Evolutionary conservation across 64 coral and sea anemone species (phyloP).

Genomic region (Actinia equina): DNA sequence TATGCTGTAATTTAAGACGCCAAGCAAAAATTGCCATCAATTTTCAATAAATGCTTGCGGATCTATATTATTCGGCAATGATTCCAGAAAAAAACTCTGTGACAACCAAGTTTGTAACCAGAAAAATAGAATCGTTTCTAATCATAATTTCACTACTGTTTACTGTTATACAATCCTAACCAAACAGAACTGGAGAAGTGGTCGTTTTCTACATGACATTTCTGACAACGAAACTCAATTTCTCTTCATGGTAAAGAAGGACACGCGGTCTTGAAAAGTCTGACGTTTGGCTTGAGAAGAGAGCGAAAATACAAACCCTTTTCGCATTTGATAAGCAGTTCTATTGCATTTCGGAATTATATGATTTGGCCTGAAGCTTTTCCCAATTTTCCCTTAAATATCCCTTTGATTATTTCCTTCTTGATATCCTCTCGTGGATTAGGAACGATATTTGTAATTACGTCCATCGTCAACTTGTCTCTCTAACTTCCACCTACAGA

Average conservation of each 20-base stretch:
- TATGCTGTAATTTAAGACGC: too few relatives aligned
- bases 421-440: background rate
- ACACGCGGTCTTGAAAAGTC: too few relatives aligned
- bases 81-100: too few relatives aligned
- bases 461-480: background rate
- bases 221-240: background rate
- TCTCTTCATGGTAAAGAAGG: too few relatives aligned
- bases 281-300: too few relatives aligned
- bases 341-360: background rate
- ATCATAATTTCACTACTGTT: background rate
- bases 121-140: background rate
- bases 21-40: too few relatives aligned
- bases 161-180: background rate
- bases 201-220: background rate
- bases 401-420: background rate
- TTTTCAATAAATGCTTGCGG: too few relatives aligned
- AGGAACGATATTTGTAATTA: background rate
- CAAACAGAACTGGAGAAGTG: background rate
- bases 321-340: too few relatives aligned
- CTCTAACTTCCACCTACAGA: background rate
- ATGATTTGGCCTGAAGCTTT: background rate
- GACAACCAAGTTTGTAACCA: background rate
- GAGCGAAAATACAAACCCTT: background rate
- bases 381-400: background rate
- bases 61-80: too few relatives aligned